Evolutionary conservation across 2,113 vertebrate species (phyloP), one percentile per base, ranked within the genome.

Genomic region (Pachypanchax playfairii): DNA sequence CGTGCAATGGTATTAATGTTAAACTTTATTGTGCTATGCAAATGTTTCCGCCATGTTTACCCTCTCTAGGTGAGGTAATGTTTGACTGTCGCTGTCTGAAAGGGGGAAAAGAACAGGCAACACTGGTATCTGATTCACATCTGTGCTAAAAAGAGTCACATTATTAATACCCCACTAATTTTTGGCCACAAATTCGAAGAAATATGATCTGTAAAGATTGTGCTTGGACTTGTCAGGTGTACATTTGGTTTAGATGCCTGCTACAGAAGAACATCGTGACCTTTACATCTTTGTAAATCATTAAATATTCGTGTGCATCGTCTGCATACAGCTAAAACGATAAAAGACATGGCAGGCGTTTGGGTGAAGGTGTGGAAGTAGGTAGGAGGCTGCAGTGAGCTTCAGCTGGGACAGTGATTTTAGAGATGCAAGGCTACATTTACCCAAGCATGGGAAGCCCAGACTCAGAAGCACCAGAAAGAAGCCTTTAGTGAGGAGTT

Each of bases 381-480:
- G 29, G 48, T 15, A 26, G 71, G 75, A 53, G 52, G 73, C 71
- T 59, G 65, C 68, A 66, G 72, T n/a, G 69, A 78, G 69, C 57
- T 80, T 63, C 72, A 73, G 54, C 56, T 66, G 75, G 72, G 73
- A 59, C 52, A 15, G 36, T 26, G 43, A 18, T 47, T 24, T 55
- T 14, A 64, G 59, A 79, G 66, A 76, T 72, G 81, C 46, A 17
- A 35, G 69, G 80, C 80, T 80, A 75, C 78, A 70, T 82, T 85
- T 75, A 75, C 64, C 65, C 33, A 75, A 87, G 76, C 81, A 76
- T 14, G 15, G 54, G 61, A 82, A 79, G 74, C 66, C 56, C 58
- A 60, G 75, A 64, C 63, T 79, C n/a, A n/a, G 75, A 72, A 85
- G 65, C 75, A 66, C 51, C 75, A 26, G 25, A 31, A 20, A 41